A percentile compares a stretch with the other conserved stretches of the same genome.
Conservation (phyloP, 2,113 vertebrate species). For the human (Homo sapiens) region DNA sequence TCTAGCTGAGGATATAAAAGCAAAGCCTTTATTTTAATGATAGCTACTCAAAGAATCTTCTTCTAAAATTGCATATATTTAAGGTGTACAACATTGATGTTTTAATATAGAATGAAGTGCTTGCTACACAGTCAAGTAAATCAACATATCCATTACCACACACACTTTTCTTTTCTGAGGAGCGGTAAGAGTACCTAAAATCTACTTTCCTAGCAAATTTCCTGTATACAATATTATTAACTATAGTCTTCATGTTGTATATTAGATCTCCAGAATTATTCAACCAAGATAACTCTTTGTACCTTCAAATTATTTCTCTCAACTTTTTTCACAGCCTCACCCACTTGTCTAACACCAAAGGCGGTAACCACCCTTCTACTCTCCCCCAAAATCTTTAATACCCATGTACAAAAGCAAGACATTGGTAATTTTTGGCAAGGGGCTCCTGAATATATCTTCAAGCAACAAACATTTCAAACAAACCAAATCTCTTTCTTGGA, state of each 20-base stretch:
- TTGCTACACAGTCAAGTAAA: not conserved
- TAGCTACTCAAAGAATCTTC: not conserved
- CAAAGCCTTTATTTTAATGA: constrained; percentile 19
- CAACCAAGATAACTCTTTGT: not conserved
- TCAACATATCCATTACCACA: not conserved
- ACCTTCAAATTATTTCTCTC: not conserved
- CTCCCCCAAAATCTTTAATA: not conserved
- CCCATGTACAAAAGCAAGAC: constrained; percentile 11
- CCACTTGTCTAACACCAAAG: no score
- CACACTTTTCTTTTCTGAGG: not conserved
- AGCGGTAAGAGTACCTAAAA: not conserved
- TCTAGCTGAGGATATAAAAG: not conserved
- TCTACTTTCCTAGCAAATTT: not conserved
- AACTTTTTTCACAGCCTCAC: no score
- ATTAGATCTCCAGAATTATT: not conserved
- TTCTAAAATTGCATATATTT: not conserved
- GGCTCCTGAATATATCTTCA: constrained; percentile 1
- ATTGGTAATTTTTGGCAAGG: constrained; percentile 20
- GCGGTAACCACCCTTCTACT: not conserved
- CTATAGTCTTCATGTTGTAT: not conserved
- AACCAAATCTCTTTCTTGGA: constrained; percentile 18
- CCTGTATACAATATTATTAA: not conserved
- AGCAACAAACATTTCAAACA: constrained; percentile 30
- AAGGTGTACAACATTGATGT: not conserved
- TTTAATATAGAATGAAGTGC: not conserved